Evolutionary conservation across 1,140 invertebrate species (phyloP).

Genomic region (Steinernema feltiae): DNA sequence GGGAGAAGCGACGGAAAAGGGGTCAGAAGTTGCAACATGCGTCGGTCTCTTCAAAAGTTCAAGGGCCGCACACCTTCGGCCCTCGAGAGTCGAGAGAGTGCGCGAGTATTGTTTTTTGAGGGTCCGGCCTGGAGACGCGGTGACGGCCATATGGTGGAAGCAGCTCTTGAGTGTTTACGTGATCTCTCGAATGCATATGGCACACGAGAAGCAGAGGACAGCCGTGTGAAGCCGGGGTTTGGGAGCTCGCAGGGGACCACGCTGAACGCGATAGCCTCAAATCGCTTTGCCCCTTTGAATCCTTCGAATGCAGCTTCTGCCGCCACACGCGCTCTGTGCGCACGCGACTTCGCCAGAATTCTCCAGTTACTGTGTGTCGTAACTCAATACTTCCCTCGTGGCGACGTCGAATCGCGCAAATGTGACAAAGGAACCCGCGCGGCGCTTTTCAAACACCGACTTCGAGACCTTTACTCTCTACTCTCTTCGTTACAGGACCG

Average conservation of each 20-base stretch:
- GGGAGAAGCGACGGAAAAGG: not conserved
- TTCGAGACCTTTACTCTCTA: not conserved
- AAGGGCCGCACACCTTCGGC: constrained; percentile 4
- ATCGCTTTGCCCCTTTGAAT: no score
- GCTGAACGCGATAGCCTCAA: not conserved
- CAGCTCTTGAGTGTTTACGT: constrained; percentile 4
- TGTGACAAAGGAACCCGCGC: not conserved
- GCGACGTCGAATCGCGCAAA: not conserved
- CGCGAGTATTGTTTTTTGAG: constrained; percentile 14
- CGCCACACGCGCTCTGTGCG: constrained; percentile 14
- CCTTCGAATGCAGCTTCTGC: not conserved
- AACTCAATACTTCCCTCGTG: not conserved
- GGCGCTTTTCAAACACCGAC: not conserved
- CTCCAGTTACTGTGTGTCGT: constrained; percentile 5
- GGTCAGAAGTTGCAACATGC: not conserved
- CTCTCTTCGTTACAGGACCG: constrained; percentile 20
- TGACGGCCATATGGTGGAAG: not conserved
- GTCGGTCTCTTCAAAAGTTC: not conserved
- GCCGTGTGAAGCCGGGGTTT: not conserved
- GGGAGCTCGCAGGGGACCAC: not conserved
- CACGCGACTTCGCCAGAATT: constrained; percentile 21
- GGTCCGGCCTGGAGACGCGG: not conserved
- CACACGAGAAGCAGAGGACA: not conserved
- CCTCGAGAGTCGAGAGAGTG: not conserved
- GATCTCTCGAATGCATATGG: not conserved